Percentiles rank a stretch among this genome's conserved stretches.
Evolutionary conservation across 2,888 invertebrate species (phyloP).

Genomic region (Parochlus steinenii): DNA sequence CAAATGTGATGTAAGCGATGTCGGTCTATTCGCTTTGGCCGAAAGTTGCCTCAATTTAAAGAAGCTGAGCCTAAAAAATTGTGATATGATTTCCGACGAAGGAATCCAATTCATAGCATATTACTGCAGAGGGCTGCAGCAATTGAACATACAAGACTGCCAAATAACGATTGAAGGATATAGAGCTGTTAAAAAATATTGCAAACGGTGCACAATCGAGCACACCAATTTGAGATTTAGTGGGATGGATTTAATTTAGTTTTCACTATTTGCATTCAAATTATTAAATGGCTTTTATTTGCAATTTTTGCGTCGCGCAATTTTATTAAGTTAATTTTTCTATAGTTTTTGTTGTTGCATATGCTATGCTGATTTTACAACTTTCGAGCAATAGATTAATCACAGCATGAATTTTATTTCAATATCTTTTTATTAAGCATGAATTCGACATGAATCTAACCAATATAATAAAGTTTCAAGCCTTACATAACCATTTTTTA

Average conservation of each 20-base stretch:
- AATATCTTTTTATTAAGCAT: too few species aligned
- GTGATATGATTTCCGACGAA: conserved; percentile 78
- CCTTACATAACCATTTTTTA: too few species aligned
- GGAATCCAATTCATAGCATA: conserved; percentile 80
- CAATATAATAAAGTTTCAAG: too few species aligned
- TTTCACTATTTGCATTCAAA: not conserved
- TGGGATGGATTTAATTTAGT: too few species aligned
- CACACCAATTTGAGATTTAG: conserved; percentile 84
- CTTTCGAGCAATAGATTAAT: too few species aligned
- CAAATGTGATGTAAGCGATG: conserved; percentile 85
- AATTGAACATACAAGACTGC: conserved; percentile 86
- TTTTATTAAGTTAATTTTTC: too few species aligned
- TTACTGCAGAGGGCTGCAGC: conserved; percentile 75
- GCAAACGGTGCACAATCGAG: conserved; percentile 83
- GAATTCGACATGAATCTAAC: too few species aligned
- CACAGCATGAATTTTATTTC: too few species aligned
- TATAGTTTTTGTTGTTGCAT: too few species aligned
- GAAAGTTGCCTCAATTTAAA: conserved; percentile 81
- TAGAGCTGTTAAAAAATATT: conserved; percentile 80
- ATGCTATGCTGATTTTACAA: too few species aligned
- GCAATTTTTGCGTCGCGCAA: too few species aligned
- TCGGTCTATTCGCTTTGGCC: conserved; percentile 69
- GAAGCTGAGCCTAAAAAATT: conserved; percentile 76
- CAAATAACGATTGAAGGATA: conserved; percentile 80
- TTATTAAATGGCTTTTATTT: too few species aligned